phyloP scores from a whole-genome alignment of 2,113 vertebrate genomes.

The Cinclus cinclus region DNA sequence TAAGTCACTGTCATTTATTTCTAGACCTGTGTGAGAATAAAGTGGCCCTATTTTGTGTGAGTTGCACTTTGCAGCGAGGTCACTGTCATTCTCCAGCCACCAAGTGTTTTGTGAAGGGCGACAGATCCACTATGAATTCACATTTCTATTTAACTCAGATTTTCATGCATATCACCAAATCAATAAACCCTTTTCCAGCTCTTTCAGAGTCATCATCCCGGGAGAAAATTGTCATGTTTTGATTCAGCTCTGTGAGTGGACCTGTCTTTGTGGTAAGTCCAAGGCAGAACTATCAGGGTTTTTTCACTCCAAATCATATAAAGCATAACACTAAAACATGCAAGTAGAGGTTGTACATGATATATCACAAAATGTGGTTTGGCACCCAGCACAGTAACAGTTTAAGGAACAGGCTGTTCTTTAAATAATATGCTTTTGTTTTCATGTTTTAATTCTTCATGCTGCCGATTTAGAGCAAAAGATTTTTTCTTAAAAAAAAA shows the following conservation, averaged over 20 bases:
- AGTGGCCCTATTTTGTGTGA: not conserved
- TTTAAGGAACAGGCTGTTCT: conserved; percentile 60
- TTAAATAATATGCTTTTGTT: conserved; percentile 65
- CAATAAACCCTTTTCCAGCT: conserved; percentile 42
- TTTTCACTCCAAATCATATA: conserved; percentile 22
- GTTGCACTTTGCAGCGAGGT: not conserved
- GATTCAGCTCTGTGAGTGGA: not conserved
- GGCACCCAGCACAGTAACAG: conserved; percentile 47
- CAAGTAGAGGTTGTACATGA: conserved; percentile 45
- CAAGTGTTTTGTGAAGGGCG: conserved; percentile 15
- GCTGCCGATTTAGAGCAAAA: conserved; percentile 33
- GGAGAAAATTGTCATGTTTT: conserved; percentile 6
- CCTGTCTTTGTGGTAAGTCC: conserved; percentile 22
- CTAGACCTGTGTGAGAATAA: not conserved
- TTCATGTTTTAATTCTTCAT: conserved; percentile 55
- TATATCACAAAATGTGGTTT: conserved; percentile 58
- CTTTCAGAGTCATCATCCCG: not conserved
- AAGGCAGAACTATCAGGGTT: not conserved
- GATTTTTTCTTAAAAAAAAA: conserved; percentile 18
- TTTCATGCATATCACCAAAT: conserved; percentile 20
- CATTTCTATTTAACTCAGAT: conserved; percentile 5
- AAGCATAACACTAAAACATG: conserved; percentile 29
- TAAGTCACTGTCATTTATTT: not conserved
- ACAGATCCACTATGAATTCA: not conserved
- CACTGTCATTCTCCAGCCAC: not conserved